phyloP scores from a whole-genome alignment of 1,140 invertebrate species.

The Mactra quadrangularis region DNA sequence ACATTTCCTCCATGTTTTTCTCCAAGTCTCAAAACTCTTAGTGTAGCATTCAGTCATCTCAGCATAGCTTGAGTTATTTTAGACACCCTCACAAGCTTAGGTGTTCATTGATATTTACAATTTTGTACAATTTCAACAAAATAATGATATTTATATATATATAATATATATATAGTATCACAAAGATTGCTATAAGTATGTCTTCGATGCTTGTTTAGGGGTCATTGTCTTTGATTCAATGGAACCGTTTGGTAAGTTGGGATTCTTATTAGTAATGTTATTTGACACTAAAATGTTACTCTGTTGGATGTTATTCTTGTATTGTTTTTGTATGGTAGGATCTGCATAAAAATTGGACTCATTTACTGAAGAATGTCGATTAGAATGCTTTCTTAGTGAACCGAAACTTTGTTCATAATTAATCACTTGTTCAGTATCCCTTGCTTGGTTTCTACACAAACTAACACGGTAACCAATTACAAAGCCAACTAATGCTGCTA shows the following conservation, averaged over 20 bases:
- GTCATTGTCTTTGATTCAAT: conserved; percentile 49
- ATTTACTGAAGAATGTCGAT: conserved; percentile 48
- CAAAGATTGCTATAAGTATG: conserved; percentile 51
- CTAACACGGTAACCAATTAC: conserved; percentile 56
- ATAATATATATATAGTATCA: conserved; percentile 29
- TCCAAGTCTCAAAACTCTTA: neutral
- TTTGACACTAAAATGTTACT: conserved; percentile 33
- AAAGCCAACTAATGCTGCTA: conserved; percentile 40
- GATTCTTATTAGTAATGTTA: conserved; percentile 10
- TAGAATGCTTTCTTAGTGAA: conserved; percentile 45
- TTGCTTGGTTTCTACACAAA: conserved; percentile 42
- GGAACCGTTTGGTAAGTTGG: conserved; percentile 53
- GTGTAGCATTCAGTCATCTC: neutral
- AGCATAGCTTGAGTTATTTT: conserved; percentile 13
- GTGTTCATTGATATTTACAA: conserved; percentile 44
- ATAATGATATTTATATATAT: conserved; percentile 27
- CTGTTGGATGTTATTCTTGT: conserved; percentile 35
- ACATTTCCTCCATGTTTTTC: neutral
- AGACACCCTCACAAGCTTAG: conserved; percentile 27
- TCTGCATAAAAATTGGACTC: conserved; percentile 48
- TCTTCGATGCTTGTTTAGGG: conserved; percentile 49
- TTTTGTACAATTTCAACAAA: conserved; percentile 14
- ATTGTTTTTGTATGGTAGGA: conserved; percentile 27
- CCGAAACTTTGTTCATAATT: conserved; percentile 58
- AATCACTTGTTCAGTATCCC: conserved; percentile 56